Evolutionary conservation across 1,140 invertebrate genomes (phyloP), one percentile per base, ranked within the genome.

Genomic region (Drosophila pallidifrons): DNA sequence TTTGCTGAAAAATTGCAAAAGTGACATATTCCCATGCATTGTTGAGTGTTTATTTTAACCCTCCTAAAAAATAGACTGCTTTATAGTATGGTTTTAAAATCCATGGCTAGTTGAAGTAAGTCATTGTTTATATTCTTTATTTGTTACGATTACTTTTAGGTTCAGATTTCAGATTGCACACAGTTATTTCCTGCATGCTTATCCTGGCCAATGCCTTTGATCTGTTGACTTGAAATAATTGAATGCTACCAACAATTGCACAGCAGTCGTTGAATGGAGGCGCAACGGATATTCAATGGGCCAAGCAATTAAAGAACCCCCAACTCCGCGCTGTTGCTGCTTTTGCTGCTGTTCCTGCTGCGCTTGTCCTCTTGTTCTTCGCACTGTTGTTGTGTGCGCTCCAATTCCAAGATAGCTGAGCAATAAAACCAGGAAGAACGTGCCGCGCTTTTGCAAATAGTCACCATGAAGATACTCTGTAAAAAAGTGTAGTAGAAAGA

Each of bases 171-270:
- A 30, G 25, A 65, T 54, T 5, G 15, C 20, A 71, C 35, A 32
- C 38, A 35, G 16, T 28, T 58, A 28, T 60, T 49, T 49, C 28
- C 35, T 41, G 47, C n/a, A 49, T 41, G 13, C 20, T 25, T 43
- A 41, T 28, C 8, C 25, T 52, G 15, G 13, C 15, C 35, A 38
- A 41, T 54, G 69, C 49, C 58, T 83, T 79, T 79, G 70, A 67
- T 68, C 80, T 74, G 64, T 78, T 85, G 73, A 70, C 77, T 79
- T 67, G 76, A 72, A 79, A 61, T 81, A 67, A 86, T 85, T 86
- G 83, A 65, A 82, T 85, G 75, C 75, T 73, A 74, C 63, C 77
- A 82, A 85, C 81, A 85, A 86, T 80, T 85, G 81, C 80, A 77
- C 70, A 58, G 47, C 7, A 11, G 46, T 43, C n/a, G 46, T 43